A percentile compares a stretch with the other conserved stretches of the same genome.
phyloP scores from a whole-genome alignment of 2,888 invertebrate species.

The Lasioglossum oenotherae region DNA sequence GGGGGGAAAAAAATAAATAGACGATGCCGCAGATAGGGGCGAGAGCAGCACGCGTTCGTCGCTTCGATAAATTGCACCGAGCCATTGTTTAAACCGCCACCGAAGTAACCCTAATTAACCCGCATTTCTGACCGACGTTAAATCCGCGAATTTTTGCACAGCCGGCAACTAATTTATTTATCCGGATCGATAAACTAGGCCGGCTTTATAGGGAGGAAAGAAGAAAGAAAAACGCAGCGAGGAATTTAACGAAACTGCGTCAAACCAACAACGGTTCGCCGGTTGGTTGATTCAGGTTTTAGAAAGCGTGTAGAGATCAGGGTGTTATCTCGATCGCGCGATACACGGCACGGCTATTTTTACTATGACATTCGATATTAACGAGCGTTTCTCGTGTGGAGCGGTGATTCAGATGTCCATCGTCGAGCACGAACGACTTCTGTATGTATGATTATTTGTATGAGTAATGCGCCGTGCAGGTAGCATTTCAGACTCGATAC shows the following conservation, averaged over 20 bases:
- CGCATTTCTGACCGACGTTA: constrained; percentile 14
- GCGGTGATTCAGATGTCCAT: constrained; percentile 1
- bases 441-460: background rate
- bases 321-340: background rate
- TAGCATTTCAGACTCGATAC: background rate
- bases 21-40: background rate
- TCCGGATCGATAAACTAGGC: background rate
- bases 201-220: background rate
- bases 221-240: background rate
- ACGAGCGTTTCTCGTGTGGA: constrained; percentile 8
- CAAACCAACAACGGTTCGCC: background rate
- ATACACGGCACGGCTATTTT: constrained; percentile 1
- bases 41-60: background rate
- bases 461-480: background rate
- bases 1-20: background rate
- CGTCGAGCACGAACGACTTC: background rate
- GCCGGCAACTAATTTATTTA: constrained; percentile 20
- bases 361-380: background rate
- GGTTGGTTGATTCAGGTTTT: background rate
- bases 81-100: constrained; percentile 15
- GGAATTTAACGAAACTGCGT: constrained; percentile 1
- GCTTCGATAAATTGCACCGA: constrained; percentile 20
- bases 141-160: constrained; percentile 2
- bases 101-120: constrained; percentile 30
- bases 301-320: background rate